Evolutionary conservation across 2,113 vertebrate genomes (phyloP).

Genomic region (Chionis minor): DNA sequence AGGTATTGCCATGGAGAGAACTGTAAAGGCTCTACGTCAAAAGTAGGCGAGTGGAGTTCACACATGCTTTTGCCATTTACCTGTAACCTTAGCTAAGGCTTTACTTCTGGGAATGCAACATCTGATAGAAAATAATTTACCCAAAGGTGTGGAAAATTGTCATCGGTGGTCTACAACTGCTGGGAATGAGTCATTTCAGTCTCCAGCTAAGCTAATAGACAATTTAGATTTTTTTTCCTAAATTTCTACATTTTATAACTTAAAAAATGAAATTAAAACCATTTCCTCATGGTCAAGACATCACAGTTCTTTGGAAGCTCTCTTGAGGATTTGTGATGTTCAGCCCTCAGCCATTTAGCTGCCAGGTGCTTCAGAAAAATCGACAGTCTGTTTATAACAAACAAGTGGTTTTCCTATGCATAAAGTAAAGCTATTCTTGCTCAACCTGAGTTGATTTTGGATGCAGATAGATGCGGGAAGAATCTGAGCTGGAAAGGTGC

Average conservation of each 20-base stretch:
- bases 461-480: neutral
- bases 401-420: neutral
- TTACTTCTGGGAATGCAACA: neutral
- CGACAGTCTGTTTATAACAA: neutral
- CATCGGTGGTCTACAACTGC: neutral
- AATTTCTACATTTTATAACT: neutral
- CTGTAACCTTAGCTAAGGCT: neutral
- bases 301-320: neutral
- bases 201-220: neutral
- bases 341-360: neutral
- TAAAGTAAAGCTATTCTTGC: neutral
- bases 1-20: neutral
- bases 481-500: neutral
- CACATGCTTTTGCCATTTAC: neutral
- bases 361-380: neutral
- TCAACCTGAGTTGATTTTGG: neutral
- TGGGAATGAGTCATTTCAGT: neutral
- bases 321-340: neutral
- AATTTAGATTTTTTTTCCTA: neutral
- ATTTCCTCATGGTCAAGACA: neutral
- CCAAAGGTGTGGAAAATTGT: neutral
- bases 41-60: neutral
- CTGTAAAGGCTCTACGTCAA: neutral
- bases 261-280: neutral
- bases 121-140: neutral